Evolutionary conservation across 2,888 invertebrate species (phyloP), one percentile per base, ranked within the genome.

Genomic region (Tinea pellionella): DNA sequence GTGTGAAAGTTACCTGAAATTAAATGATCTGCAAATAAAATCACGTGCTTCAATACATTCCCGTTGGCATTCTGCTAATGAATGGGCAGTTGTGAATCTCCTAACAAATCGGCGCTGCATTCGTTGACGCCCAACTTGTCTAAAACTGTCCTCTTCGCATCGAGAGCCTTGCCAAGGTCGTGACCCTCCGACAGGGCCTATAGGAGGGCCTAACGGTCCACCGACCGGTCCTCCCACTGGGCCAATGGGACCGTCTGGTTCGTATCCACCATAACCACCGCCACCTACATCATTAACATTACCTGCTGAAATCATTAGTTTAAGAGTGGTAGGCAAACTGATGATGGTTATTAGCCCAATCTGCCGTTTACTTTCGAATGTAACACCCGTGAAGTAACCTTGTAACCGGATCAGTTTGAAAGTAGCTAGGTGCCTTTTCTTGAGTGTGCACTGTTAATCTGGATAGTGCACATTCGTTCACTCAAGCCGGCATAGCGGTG

Each of bases 1-100:
- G 9, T 37, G 12, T 24, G 24, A 53, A 12, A 6, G 9, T 6
- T 53, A 93, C 92, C 93, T 92, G 80, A 91, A 96, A 82, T 96
- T 96, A 79, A 96, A 96, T 37, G 96, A 93, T 73, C 94, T 89
- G 71, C 96, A 96, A 61, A 92, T 89, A 73, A 96, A 96, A 71
- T 95, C 95, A 66, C 93, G 89, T 30, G 92, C 91, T 69, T 95
- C 94, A 47, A 92, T 90, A 75, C 96, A 96, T 72, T 95, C 95
- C 62, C 94, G 88, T 78, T 96, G 94, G 76, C 96, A 96, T 63
- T 94, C 93, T 0, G 91, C 90, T 69, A 96, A 77, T 0, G 93
- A 92, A 30, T 92, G 91, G 1, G 93, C 93, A 7, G 92, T 91
- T 18, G 93, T 89, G 64, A 92, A 91, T 60, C 94, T 89, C 41